These are phyloP conservation scores for Acyrthosiphon pisum DNA, from an alignment of 1,140 invertebrate genomes.

Conservation along the genomic window DNA sequence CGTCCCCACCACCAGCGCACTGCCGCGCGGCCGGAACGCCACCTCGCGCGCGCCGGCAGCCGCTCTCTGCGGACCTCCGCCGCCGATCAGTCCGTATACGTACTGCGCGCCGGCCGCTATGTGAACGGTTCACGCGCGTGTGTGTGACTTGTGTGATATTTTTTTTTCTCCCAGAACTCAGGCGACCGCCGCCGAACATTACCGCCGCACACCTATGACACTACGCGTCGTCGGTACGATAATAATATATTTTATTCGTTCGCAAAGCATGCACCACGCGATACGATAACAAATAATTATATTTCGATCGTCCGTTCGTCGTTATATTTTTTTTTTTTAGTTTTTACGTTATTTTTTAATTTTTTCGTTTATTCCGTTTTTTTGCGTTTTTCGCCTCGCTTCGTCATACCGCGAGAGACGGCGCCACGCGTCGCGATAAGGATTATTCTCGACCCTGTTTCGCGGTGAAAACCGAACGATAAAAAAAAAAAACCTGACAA, in stretches of 20 bases:
- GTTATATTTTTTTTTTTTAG: background rate
- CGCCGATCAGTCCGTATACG: conserved; percentile 70
- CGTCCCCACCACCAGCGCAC: background rate
- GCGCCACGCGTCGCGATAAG: conserved; percentile 4
- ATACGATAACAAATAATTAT: background rate
- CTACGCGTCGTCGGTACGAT: background rate
- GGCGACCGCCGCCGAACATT: background rate
- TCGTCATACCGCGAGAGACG: background rate
- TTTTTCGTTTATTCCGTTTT: background rate
- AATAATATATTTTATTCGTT: background rate
- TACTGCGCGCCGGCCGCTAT: conserved; percentile 76
- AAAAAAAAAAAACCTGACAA: background rate
- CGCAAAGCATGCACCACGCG: background rate
- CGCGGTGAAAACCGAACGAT: background rate
- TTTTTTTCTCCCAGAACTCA: conserved; percentile 28
- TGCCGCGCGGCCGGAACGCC: conserved; percentile 68
- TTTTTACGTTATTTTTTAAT: background rate
- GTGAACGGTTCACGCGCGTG: conserved; percentile 66
- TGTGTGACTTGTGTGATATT: conserved; percentile 54
- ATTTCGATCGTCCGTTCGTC: background rate
- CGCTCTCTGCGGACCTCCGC: conserved; percentile 75
- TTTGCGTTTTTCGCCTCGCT: background rate
- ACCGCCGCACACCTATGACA: background rate
- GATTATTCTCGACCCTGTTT: background rate
- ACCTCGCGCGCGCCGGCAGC: conserved; percentile 72